These are phyloP conservation scores for Acanthurus lineatus DNA, from an alignment of 2,797 vertebrate species.

Conservation along the genomic window DNA sequence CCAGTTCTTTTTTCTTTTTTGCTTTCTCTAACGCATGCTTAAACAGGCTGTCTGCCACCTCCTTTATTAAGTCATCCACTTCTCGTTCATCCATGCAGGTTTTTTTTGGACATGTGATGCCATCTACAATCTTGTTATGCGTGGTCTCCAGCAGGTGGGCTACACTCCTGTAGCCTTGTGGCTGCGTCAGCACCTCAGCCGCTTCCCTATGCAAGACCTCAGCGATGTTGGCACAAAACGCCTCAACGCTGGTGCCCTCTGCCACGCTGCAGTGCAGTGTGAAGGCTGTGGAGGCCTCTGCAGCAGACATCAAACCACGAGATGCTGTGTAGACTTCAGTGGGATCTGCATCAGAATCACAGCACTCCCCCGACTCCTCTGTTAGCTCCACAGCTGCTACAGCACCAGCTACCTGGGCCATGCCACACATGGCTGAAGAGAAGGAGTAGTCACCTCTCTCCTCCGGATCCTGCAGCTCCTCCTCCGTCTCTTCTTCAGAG, in stretches of 20 bases:
- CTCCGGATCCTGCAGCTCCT: conserved; percentile 68
- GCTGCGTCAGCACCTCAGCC: conserved; percentile 87
- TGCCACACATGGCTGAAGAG: conserved; percentile 92
- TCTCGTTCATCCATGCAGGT: conserved; percentile 82
- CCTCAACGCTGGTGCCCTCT: conserved; percentile 87
- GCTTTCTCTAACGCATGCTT: conserved; percentile 92
- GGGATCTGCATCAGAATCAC: conserved; percentile 74
- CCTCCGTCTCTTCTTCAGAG: conserved; percentile 56
- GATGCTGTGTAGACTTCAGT: conserved; percentile 81
- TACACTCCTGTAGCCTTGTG: conserved; percentile 86
- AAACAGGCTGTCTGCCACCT: conserved; percentile 91
- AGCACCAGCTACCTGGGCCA: conserved; percentile 93
- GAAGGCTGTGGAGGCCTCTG: conserved; percentile 87
- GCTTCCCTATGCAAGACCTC: conserved; percentile 91
- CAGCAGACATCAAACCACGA: conserved; percentile 86
- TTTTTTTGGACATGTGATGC: conserved; percentile 86
- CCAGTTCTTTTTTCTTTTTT: conserved; percentile 84
- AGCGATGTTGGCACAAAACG: conserved; percentile 89
- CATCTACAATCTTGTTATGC: conserved; percentile 89
- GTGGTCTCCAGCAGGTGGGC: conserved; percentile 91
- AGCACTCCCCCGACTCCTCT: conserved; percentile 67
- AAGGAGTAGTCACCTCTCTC: conserved; percentile 87
- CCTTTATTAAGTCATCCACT: conserved; percentile 90
- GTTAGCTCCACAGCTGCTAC: conserved; percentile 91
- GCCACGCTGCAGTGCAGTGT: conserved; percentile 87